Base-by-base conservation (phyloP, 2,888 invertebrate genomes). In the Hydropsyche betteni region DNA sequence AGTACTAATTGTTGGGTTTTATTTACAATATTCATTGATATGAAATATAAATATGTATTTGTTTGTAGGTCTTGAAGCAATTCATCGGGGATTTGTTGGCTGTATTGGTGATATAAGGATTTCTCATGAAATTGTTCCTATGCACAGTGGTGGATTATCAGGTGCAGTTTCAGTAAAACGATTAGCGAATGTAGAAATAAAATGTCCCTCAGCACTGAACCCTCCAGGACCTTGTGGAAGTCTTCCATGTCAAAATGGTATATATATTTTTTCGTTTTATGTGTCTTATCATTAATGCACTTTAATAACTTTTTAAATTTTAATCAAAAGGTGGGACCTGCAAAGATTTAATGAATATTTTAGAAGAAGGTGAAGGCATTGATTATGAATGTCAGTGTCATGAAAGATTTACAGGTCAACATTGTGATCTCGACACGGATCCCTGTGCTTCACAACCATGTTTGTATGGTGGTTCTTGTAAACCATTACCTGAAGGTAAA, bases 361-460 rank as follows among this genome's bases (percentile, higher is more conserved):
- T 82, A 58, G 84, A 84, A 75, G 82, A 79, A 69, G 81, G 80
- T 69, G 80, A 78, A 14, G 89, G 89, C 7, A 84, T 84, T 51
- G 89, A 88, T 68, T 97, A 91, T 85, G 89, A 91, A 80, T 98
- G 97, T 82, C 84, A 90, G 64, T 97, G 97, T 83, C 92, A 92
- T 82, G 88, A 90, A 16, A 89, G 95, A 75, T 96, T 92, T 85
- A 86, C 88, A 4, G 97, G 98, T 1, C 83, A 87, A 24, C 88
- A 90, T 73, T 98, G 97, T 85, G 96, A 97, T 84, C 86, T 93
- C 61, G 97, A 98, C 84, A 88, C 91, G 34, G 93, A 94, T 84
- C 96, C 96, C 8, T 97, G 97, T 84, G 93, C 93, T n/a, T 92
- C 94, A n/a, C 90, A 90, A 52, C 96, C 96, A 0, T 96, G 96